phyloP scores from a whole-genome alignment of 2,888 invertebrate genomes.

The Nephrotoma guestfalica region DNA sequence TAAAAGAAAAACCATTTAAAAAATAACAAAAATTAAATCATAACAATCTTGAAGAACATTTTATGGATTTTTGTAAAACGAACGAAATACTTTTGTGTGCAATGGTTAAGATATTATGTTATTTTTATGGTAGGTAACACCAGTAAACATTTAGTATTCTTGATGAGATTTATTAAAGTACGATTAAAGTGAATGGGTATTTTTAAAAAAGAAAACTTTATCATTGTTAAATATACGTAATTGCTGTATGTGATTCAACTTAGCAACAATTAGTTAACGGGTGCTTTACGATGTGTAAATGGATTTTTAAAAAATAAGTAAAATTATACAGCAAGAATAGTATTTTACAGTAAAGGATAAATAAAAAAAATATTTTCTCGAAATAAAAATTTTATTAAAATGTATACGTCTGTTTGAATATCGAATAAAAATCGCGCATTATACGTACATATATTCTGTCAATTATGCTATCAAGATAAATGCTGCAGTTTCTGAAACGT shows the following conservation, averaged over 20 bases:
- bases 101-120: not conserved
- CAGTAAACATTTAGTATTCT: not conserved
- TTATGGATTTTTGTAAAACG: not conserved
- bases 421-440: no score
- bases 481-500: no score
- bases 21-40: not conserved
- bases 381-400: no score
- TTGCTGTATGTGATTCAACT: not conserved
- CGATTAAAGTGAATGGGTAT: not conserved
- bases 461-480: no score
- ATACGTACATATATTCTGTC: no score
- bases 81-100: not conserved
- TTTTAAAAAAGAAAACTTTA: not conserved
- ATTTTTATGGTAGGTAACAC: not conserved
- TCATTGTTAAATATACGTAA: not conserved
- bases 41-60: not conserved
- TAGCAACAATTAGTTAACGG: not conserved
- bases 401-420: no score
- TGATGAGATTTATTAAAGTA: not conserved
- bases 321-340: no score
- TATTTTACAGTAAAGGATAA: no score
- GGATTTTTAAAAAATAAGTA: no score
- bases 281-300: not conserved
- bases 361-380: no score
- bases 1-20: not conserved